Evolutionary conservation across 2,797 vertebrate genomes (phyloP), one percentile per base, ranked within the genome.

Genomic region (Melanotaenia pygmaea): DNA sequence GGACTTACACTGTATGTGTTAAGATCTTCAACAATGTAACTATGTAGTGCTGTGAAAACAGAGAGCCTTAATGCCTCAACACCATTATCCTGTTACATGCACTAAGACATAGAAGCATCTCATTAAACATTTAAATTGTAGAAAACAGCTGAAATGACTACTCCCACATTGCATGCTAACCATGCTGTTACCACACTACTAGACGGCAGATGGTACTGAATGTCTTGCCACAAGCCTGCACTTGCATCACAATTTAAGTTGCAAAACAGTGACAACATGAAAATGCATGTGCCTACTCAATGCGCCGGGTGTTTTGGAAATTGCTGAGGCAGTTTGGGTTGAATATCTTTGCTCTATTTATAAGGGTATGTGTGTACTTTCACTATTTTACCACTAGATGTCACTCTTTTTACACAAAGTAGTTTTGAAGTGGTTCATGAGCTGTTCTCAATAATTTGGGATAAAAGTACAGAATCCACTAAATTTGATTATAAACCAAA

Each of bases 301-400:
- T 30, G 16, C 26, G 11, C 26, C 3, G 22, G 2, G 11, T 34
- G 34, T 24, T 35, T 34, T 59, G n/a, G 3, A 59, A 22, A 37
- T 56, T 16, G 8, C 56, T 34, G 20, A 13, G 16, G 30, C 3
- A 67, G 28, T 53, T 26, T 40, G 14, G 10, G 3, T 5, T 12
- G 20, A n/a, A 30, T 3, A 18, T 14, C 14, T 22, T 37, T 26
- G 7, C 30, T 20, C 8, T 51, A 22, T 22, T n/a, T 22, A 22
- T 4, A 11, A 10, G 7, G 14, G 53, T 16, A 14, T 16, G 16
- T 9, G 1, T 85, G 91, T 62, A 82, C 34, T 78, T 87, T 28
- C 81, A 61, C 40, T 8, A 0, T 72, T 67, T 79, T 5, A 67
- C 88, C 92, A 93, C 91, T 86, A 67, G 93, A 70, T 89, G 91